Base-by-base conservation (phyloP, 2,888 invertebrate genomes). In the Ceraclea dissimilis region DNA sequence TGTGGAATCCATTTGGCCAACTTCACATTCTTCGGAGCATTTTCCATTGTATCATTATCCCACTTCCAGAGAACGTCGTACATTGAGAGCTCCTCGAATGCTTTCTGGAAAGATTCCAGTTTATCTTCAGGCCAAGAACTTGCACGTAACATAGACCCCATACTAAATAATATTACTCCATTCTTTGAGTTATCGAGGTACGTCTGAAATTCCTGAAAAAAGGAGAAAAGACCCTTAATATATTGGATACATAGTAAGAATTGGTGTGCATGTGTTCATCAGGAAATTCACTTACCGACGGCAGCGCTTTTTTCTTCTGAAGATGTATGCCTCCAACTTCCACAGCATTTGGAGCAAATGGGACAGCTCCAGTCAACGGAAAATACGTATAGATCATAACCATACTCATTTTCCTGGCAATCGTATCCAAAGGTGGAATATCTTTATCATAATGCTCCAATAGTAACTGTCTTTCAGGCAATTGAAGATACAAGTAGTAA, bases 51-150 rank as follows among this genome's bases (percentile, higher is more conserved):
- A 16, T 79, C 78, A 1, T 80, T 83, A 65, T 90, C 90, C 73
- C 88, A 90, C 68, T 90, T 91, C 91, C 91, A 91, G 0, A 92
- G 70, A 17, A 92, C 86, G 62, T 88, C 80, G 67, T 89, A 89
- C 0, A 90, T 89, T 13, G 39, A 13, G 34, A 92, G 71, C 22
- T 84, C 82, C 0, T 85, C 81, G 64, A 92, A 82, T 0, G 88
- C 90, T 39, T 83, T 79, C 17, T 90, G 79, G 52, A 92, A 78
- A 66, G 87, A 75, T 31, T 79, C 78, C 54, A 88, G 81, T 1
- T 86, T 76, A 2, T 85, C 78, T 50, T 86, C 81, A 0, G 91
- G 90, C 89, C 91, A 90, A 63, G 85, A 86, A 19, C 84, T 83
- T 0, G 89, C 88, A 63, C 55, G 43, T 11, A 58, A 21, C 44